phyloP scores from a whole-genome alignment of 1,140 invertebrate genomes.

The Bombus sylvicola region DNA sequence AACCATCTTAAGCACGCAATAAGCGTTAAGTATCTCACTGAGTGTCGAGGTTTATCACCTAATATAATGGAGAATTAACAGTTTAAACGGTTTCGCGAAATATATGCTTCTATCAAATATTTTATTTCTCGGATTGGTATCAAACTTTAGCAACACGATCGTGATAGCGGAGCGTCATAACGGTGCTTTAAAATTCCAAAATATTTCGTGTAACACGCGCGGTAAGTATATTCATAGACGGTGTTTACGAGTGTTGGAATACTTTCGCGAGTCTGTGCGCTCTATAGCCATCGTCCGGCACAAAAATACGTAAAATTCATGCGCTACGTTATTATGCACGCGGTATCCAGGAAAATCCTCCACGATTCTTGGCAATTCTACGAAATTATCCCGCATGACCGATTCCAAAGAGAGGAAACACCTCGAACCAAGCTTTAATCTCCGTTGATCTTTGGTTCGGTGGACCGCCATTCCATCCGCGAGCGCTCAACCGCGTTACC shows the following conservation, averaged over 20 bases:
- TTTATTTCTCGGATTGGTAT: too few relatives aligned
- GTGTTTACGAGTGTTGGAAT: background rate
- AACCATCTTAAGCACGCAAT: background rate
- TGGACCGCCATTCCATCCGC: conserved; percentile 1
- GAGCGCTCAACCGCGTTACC: conserved; percentile 8
- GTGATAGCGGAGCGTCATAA: too few relatives aligned
- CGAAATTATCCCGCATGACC: conserved; percentile 14
- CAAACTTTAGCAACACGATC: too few relatives aligned
- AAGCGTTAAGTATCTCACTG: background rate
- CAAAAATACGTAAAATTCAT: background rate
- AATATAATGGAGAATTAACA: too few relatives aligned
- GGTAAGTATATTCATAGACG: too few relatives aligned
- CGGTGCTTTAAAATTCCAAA: too few relatives aligned
- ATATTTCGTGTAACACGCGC: too few relatives aligned
- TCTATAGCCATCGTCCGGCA: background rate
- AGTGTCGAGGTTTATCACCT: background rate
- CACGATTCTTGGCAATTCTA: background rate
- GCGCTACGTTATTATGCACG: too few relatives aligned
- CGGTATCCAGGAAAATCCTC: background rate
- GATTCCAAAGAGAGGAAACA: background rate
- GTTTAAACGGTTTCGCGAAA: too few relatives aligned
- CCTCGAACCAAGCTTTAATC: background rate
- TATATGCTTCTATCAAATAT: too few relatives aligned
- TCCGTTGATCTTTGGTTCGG: conserved; percentile 3
- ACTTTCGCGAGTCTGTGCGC: background rate